Percentiles rank a stretch among this genome's conserved stretches.
Evolutionary conservation across 2,888 invertebrate genomes (phyloP).

Genomic region (Smittia aterrima): DNA sequence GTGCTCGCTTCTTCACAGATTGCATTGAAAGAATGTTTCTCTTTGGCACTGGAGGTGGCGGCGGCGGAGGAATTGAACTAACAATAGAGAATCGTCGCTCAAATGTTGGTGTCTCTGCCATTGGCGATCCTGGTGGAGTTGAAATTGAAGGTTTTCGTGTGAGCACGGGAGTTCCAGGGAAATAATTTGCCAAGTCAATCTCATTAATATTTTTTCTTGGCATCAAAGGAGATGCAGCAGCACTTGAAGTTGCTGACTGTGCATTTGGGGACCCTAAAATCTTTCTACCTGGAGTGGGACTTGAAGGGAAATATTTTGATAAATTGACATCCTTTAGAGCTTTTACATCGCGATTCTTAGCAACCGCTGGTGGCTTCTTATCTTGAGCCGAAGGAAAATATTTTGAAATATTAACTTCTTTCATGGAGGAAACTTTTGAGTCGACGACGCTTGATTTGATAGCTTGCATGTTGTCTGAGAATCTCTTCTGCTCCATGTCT

Average conservation of each 20-base stretch:
- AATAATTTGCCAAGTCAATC: conserved; percentile 41
- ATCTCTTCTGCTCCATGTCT: conserved; percentile 51
- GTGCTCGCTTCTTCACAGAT: conserved; percentile 33
- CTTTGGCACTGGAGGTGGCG: conserved; percentile 40
- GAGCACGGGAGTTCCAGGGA: conserved; percentile 32
- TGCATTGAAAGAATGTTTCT: conserved; percentile 39
- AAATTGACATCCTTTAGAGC: conserved; percentile 52
- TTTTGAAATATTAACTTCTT: conserved; percentile 49
- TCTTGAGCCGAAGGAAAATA: conserved; percentile 53
- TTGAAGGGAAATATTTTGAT: conserved; percentile 52
- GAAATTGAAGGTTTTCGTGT: conserved; percentile 46
- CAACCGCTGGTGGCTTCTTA: conserved; percentile 47
- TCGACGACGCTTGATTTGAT: conserved; percentile 51
- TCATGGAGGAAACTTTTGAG: conserved; percentile 47
- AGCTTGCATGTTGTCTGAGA: conserved; percentile 52
- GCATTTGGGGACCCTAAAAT: conserved; percentile 41
- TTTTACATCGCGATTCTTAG: conserved; percentile 52
- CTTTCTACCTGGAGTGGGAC: conserved; percentile 46
- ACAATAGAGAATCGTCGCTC: conserved; percentile 34
- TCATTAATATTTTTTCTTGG: conserved; percentile 36
- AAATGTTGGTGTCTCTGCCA: conserved; percentile 41
- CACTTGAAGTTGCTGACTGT: conserved; percentile 48
- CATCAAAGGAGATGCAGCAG: conserved; percentile 43
- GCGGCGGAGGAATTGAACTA: conserved; percentile 25
- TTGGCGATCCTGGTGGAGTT: conserved; percentile 48